Base-by-base conservation (phyloP, 2,113 vertebrate genomes). In the Ictalurus punctatus region DNA sequence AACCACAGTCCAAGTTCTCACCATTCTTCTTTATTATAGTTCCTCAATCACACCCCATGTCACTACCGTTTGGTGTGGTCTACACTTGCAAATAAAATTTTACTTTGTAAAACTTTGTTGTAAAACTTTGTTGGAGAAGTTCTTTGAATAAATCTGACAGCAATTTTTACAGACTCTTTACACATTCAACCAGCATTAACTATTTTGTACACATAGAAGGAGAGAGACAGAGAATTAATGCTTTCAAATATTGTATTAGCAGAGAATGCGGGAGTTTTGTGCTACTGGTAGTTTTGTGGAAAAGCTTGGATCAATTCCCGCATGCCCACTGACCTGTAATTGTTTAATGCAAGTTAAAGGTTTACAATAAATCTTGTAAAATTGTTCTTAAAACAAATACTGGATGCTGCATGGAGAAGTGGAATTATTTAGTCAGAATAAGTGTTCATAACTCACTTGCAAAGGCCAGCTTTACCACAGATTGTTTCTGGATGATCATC, bases 391-490 rank as follows among this genome's bases (percentile, higher is more conserved):
- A 16, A 30, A 52, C 44, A 63, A 86, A 52, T 23, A 48, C 48
- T 8, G 48, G 48, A 48, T 48, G 21, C 13, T 63, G 16, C 1
- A 19, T 19, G 3, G 40, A 44, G 40, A 34, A 80, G 23, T 65
- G 1, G 16, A 87, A 27, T 2, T 21, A 34, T 54, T 85, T 71
- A 85, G 16, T 30, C 27, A 34, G 6, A 27, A 73, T 3, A 14
- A 17, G 37, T n/a, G 52, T 86, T 87, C 14, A 4, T 27, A 37
- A 93, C 94, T 93, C 58, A 95, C 94, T 93, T 93, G 93, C 95
- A 96, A 73, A 94, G 87, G 76, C 52, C 14, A 0, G 6, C 0
- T 12, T 93, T 93, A 54, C 89, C 78, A 8, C 95, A 96, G 87
- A 94, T 94, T 0, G 92, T 94, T 34, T 13, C 88, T 71, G 94